phyloP scores from a whole-genome alignment of 2,113 vertebrate genomes.

The Mobula hypostoma region DNA sequence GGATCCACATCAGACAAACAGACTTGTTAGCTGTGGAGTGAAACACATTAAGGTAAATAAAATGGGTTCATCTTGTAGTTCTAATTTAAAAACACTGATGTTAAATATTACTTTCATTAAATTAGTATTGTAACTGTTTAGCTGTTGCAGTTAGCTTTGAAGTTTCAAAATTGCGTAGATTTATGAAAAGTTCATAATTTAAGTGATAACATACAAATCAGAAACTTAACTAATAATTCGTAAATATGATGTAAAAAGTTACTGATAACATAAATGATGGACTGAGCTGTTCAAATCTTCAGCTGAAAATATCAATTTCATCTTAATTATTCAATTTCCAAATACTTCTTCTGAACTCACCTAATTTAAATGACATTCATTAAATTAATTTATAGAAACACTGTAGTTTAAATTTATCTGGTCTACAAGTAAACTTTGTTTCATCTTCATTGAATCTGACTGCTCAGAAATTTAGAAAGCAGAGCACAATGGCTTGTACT shows the following conservation, averaged over 20 bases:
- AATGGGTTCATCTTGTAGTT: constrained; percentile 41
- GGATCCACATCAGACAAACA: constrained; percentile 78
- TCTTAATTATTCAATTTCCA: neutral
- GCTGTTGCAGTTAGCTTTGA: neutral
- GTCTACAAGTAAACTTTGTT: too few relatives aligned
- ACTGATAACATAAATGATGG: neutral
- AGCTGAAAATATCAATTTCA: neutral
- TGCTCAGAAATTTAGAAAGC: too few relatives aligned
- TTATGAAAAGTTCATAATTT: neutral
- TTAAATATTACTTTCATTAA: neutral
- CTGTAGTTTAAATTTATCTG: too few relatives aligned
- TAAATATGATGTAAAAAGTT: neutral
- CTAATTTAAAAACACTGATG: constrained; percentile 8
- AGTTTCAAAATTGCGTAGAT: neutral
- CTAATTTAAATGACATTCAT: too few relatives aligned
- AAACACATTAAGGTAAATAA: constrained; percentile 94
- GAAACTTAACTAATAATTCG: neutral
- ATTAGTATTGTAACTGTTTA: neutral
- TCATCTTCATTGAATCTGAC: too few relatives aligned
- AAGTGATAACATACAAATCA: neutral
- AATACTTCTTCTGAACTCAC: neutral
- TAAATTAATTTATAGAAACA: too few relatives aligned
- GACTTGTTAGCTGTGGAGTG: constrained; percentile 90
- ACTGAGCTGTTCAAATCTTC: neutral
- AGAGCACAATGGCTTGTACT: too few relatives aligned